Evolutionary conservation across 92 coral and sea anemone genomes (phyloP).

Genomic region (Paragorgia papillata): DNA sequence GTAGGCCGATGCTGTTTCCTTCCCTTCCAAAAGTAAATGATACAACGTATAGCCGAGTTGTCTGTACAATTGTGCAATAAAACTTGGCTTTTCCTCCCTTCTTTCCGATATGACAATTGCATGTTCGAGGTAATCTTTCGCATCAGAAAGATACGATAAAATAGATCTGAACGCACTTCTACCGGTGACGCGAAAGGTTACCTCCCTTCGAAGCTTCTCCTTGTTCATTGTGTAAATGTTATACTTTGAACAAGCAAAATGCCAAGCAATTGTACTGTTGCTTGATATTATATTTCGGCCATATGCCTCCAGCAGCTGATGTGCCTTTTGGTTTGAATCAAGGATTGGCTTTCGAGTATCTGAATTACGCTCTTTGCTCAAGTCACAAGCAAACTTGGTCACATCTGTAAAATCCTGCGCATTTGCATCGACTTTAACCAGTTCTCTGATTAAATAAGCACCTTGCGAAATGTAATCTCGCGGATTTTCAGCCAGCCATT

Average conservation of each 20-base stretch:
- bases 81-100: conserved; percentile 42
- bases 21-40: conserved; percentile 34
- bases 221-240: conserved; percentile 33
- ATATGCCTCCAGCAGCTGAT: conserved; percentile 73
- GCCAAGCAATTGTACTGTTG: conserved; percentile 55
- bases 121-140: conserved; percentile 54
- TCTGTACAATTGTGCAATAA: conserved; percentile 55
- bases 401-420: conserved; percentile 53
- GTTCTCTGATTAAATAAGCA: conserved; percentile 42
- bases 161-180: conserved; percentile 17
- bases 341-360: conserved; percentile 7
- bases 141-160: conserved; percentile 49
- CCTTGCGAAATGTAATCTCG: conserved; percentile 46
- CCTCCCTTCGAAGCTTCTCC: not conserved
- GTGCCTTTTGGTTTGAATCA: conserved; percentile 57
- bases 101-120: conserved; percentile 58
- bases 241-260: conserved; percentile 64
- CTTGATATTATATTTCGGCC: conserved; percentile 55
- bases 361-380: conserved; percentile 20
- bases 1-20: conserved; percentile 51
- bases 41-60: conserved; percentile 64
- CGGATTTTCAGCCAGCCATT: conserved; percentile 46
- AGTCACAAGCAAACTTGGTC: conserved; percentile 33
- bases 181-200: too few species aligned
- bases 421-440: conserved; percentile 61